Conservation (phyloP, 2,797 vertebrate genomes). For the Brachyalestes nurse region DNA sequence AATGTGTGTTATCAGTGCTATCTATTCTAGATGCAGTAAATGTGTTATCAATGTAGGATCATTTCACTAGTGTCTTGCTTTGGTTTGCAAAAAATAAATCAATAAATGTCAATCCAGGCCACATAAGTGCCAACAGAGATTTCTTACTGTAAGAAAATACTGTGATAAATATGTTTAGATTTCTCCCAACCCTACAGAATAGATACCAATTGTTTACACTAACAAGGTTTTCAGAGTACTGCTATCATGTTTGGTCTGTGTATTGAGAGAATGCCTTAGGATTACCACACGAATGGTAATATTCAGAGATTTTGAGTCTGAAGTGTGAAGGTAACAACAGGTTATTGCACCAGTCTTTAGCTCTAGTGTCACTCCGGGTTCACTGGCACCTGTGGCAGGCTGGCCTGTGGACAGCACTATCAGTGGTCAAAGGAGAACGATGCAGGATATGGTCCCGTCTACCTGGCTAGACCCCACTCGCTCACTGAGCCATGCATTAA, state of each 20-base stretch:
- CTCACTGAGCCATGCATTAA: constrained; percentile 39
- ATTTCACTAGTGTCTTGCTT: no score
- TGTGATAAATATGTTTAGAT: not conserved
- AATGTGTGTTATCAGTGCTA: no score
- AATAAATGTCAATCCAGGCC: no score
- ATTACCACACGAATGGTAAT: not conserved
- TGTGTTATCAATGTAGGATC: no score
- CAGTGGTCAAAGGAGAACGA: constrained; percentile 15
- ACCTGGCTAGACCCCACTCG: constrained; percentile 13
- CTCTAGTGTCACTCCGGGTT: not conserved
- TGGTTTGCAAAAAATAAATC: no score
- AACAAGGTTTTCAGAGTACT: not conserved
- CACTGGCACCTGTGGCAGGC: not conserved
- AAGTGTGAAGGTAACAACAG: not conserved
- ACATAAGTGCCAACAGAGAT: not conserved
- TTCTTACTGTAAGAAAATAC: not conserved
- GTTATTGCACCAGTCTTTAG: not conserved
- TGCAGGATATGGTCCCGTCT: constrained; percentile 28
- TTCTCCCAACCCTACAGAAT: not conserved
- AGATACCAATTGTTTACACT: not conserved
- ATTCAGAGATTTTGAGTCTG: not conserved
- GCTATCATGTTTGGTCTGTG: not conserved
- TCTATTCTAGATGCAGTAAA: no score
- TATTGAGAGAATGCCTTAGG: no score
- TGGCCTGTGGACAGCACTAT: constrained; percentile 5